A percentile compares a stretch with the other conserved stretches of the same genome.
Evolutionary conservation across 2,113 vertebrate genomes (phyloP).

Genomic region (Phyllostomus hastatus): DNA sequence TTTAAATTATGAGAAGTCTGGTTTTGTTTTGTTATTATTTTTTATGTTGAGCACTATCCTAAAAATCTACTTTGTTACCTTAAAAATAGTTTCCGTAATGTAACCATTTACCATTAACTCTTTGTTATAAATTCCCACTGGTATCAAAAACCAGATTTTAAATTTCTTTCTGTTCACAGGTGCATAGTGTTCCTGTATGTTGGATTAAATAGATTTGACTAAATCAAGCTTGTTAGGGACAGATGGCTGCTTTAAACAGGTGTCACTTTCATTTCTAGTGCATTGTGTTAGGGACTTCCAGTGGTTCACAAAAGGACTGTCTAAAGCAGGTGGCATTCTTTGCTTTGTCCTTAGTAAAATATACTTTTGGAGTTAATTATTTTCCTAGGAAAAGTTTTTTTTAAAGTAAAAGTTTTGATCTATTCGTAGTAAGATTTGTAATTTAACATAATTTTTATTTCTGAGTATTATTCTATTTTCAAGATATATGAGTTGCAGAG

Average conservation of each 20-base stretch:
- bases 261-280: slow-evolving; percentile 82
- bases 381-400: slow-evolving; percentile 65
- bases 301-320: slow-evolving; percentile 79
- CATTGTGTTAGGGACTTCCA: slow-evolving; percentile 79
- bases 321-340: slow-evolving; percentile 80
- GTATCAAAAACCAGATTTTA: not conserved
- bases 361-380: slow-evolving; percentile 70
- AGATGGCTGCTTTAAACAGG: slow-evolving; percentile 86
- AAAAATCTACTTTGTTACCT: slow-evolving; percentile 44
- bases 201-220: slow-evolving; percentile 72
- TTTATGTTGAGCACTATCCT: slow-evolving; percentile 25
- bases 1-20: slow-evolving; percentile 37
- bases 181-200: slow-evolving; percentile 69
- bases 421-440: not conserved
- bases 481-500: not conserved
- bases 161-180: slow-evolving; percentile 63
- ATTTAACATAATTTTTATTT: slow-evolving; percentile 16
- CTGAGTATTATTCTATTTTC: not conserved
- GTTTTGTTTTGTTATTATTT: not conserved
- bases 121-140: slow-evolving; percentile 24
- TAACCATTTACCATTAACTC: not conserved
- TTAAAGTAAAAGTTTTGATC: slow-evolving; percentile 45
- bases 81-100: slow-evolving; percentile 29
- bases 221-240: slow-evolving; percentile 76
- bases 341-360: slow-evolving; percentile 72